Evolutionary conservation across 1,140 invertebrate genomes (phyloP).

Genomic region (Brachystomella parvula): DNA sequence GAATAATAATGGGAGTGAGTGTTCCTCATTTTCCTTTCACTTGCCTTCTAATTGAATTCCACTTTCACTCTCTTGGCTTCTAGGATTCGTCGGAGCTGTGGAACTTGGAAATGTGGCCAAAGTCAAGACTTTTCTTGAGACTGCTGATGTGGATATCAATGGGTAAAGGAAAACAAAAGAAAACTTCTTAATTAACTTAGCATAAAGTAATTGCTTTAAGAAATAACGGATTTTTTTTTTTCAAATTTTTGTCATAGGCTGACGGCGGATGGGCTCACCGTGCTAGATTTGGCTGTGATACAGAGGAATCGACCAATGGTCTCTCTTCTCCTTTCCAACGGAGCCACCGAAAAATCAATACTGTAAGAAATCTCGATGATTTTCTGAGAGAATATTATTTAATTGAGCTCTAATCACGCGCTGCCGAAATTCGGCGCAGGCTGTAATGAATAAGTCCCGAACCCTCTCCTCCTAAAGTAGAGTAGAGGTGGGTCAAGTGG

Average conservation of each 20-base stretch:
- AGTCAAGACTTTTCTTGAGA: conserved; percentile 76
- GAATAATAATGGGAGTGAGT: conserved; percentile 20
- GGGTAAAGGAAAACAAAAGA: conserved; percentile 67
- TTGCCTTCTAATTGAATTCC: neutral
- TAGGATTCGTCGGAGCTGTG: conserved; percentile 83
- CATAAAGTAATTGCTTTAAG: too few relatives aligned
- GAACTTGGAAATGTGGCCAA: conserved; percentile 88
- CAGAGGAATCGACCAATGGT: conserved; percentile 76
- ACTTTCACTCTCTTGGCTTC: too few relatives aligned
- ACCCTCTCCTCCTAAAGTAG: too few relatives aligned
- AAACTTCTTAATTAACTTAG: too few relatives aligned
- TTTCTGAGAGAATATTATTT: too few relatives aligned
- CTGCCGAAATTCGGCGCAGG: too few relatives aligned
- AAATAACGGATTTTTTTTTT: conserved; percentile 8
- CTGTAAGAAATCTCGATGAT: conserved; percentile 56
- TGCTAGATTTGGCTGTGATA: conserved; percentile 82
- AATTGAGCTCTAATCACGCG: too few relatives aligned
- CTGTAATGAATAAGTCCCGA: too few relatives aligned
- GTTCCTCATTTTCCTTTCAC: too few relatives aligned
- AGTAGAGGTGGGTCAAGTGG: neutral
- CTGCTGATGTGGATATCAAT: conserved; percentile 83
- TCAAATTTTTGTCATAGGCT: conserved; percentile 45
- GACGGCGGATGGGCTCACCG: conserved; percentile 77
- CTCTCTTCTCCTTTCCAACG: conserved; percentile 77
- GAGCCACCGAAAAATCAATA: conserved; percentile 78